Evolutionary conservation across 2,888 invertebrate species (phyloP).

Genomic region (Nephrotoma guestfalica): DNA sequence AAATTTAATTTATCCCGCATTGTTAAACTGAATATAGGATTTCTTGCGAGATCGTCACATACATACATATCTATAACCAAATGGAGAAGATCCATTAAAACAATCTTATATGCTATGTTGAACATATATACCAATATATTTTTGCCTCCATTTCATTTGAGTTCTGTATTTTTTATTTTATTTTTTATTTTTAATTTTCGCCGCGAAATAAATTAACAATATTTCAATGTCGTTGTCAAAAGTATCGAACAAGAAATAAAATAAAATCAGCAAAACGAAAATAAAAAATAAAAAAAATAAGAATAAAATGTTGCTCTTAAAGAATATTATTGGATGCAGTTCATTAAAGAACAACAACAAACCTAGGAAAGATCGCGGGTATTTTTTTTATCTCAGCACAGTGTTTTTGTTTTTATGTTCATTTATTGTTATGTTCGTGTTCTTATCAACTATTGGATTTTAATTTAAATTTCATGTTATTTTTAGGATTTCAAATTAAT

Average conservation of each 20-base stretch:
- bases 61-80: not conserved
- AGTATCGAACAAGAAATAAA: not conserved
- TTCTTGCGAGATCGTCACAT: not conserved
- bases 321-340: not conserved
- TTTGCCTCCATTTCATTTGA: not conserved
- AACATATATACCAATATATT: not conserved
- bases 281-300: not conserved
- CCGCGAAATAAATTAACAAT: not conserved
- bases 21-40: not conserved
- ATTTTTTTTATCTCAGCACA: not conserved
- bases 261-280: not conserved
- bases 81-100: not conserved
- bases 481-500: not conserved
- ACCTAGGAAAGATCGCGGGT: not conserved
- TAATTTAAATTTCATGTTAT: not conserved
- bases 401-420: not conserved
- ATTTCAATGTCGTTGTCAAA: not conserved
- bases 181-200: not conserved
- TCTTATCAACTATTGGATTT: not conserved
- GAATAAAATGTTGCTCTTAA: not conserved
- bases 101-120: not conserved
- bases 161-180: not conserved
- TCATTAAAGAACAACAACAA: not conserved
- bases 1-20: not conserved
- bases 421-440: not conserved